Base-by-base conservation (phyloP, 2,113 vertebrate genomes). In the Neogobius melanostomus region DNA sequence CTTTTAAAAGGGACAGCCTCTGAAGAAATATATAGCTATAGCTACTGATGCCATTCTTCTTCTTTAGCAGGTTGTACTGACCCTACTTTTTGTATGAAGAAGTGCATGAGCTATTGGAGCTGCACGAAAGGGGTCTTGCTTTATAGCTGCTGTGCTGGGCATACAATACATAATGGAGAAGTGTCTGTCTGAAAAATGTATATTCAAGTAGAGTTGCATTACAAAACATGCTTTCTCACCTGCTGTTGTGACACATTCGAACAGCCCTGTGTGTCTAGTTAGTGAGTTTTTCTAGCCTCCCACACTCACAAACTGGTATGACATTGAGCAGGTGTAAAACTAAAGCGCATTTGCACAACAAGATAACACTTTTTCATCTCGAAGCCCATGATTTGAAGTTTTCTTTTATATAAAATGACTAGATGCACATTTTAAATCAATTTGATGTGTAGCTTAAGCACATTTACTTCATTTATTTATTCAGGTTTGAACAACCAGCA, bases 31-130 rank as follows among this genome's bases (percentile, higher is more conserved):
- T 64, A 59, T 52, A 64, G 28, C 28, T 36, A 36, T 66, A 52
- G 56, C 68, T 69, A 79, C 61, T 74, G 66, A 69, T 78, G 71
- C 74, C 28, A 36, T 36, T 36, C 28, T 36, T 36, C 28, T 36
- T 71, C 54, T 47, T 16, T 62, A 61, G 80, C 73, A 81, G 69
- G 79, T 82, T 85, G 66, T 63, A 75, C 16, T 82, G 71, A 81
- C 79, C 79, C 82, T 82, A 82, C 54, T 74, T 82, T 66, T 82
- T 77, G 81, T 78, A 59, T 45, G 69, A 70, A 81, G 53, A 67
- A 59, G 15, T 45, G 74, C 66, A 53, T 14, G 1, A 9, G 63
- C 56, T 62, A 57, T 78, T 79, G 70, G 71, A 50, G 73, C 9
- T 56, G 69, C 70, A 69, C 79, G 80, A 44, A 61, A 11, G 8